A percentile compares a stretch with the other conserved stretches of the same genome.
These are phyloP conservation scores for Aquatica leii DNA, from an alignment of 2,888 invertebrate species.

Conservation along the genomic window DNA sequence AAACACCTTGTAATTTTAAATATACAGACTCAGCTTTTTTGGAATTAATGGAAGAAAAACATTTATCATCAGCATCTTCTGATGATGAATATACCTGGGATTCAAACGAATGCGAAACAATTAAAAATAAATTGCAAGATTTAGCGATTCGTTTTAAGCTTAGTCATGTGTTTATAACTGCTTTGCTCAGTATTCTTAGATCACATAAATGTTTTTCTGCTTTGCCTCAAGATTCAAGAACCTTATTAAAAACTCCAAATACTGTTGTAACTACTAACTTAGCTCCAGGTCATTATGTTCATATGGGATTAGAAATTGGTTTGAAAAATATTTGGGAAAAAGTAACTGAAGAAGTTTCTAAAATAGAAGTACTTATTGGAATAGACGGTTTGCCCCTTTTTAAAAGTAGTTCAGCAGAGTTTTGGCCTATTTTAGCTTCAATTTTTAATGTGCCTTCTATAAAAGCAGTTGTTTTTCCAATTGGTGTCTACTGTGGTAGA, in stretches of 20 bases:
- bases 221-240: slow-evolving; percentile 30
- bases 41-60: background rate
- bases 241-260: slow-evolving; percentile 20
- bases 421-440: slow-evolving; percentile 1
- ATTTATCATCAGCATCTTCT: background rate
- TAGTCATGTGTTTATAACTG: background rate
- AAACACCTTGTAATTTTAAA: too few species aligned
- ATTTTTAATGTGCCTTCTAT: slow-evolving; percentile 6
- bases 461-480: slow-evolving; percentile 2
- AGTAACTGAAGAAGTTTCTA: background rate
- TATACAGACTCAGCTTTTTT: background rate
- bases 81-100: background rate
- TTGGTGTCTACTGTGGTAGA: slow-evolving; percentile 18
- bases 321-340: background rate
- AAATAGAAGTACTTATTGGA: slow-evolving; percentile 2
- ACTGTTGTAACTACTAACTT: slow-evolving; percentile 1
- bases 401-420: background rate
- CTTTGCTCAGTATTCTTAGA: background rate
- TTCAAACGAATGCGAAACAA: background rate
- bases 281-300: slow-evolving; percentile 22
- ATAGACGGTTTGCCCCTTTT: slow-evolving; percentile 1
- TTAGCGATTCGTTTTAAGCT: background rate
- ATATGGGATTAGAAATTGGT: slow-evolving; percentile 21
- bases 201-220: background rate
- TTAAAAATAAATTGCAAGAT: background rate